These are phyloP conservation scores for Tapera naevia DNA, from an alignment of 2,797 vertebrate genomes.

Conservation along the genomic window DNA sequence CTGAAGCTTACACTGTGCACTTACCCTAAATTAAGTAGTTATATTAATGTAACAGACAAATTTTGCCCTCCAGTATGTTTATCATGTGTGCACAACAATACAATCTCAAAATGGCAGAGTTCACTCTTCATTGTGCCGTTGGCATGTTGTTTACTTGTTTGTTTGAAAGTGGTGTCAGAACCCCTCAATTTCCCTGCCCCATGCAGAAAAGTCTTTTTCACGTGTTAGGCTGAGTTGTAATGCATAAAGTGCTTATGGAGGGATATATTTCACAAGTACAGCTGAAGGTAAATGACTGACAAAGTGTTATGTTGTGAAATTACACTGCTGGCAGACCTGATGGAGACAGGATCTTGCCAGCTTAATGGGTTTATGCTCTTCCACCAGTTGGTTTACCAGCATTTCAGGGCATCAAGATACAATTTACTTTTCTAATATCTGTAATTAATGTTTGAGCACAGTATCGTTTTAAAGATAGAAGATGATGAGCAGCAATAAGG, in stretches of 20 bases:
- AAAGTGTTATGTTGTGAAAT: not conserved
- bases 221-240: not conserved
- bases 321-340: not conserved
- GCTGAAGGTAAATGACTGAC: slow-evolving; percentile 28
- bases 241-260: not conserved
- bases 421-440: slow-evolving; percentile 41
- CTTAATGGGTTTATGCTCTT: slow-evolving; percentile 8
- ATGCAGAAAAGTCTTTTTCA: not conserved
- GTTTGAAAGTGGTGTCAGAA: not conserved
- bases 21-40: not conserved
- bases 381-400: not conserved
- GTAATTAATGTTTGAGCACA: not conserved
- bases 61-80: not conserved
- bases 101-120: not conserved
- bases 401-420: not conserved
- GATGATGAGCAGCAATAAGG: not conserved
- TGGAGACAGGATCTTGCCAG: not conserved
- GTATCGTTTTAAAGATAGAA: not conserved
- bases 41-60: not conserved
- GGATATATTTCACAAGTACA: not conserved
- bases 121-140: not conserved
- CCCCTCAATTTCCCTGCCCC: not conserved
- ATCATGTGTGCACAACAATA: not conserved
- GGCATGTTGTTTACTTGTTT: not conserved
- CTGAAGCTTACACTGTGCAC: accelerated